Conservation (phyloP, 2,797 vertebrate genomes). For the Botia almorhae region DNA sequence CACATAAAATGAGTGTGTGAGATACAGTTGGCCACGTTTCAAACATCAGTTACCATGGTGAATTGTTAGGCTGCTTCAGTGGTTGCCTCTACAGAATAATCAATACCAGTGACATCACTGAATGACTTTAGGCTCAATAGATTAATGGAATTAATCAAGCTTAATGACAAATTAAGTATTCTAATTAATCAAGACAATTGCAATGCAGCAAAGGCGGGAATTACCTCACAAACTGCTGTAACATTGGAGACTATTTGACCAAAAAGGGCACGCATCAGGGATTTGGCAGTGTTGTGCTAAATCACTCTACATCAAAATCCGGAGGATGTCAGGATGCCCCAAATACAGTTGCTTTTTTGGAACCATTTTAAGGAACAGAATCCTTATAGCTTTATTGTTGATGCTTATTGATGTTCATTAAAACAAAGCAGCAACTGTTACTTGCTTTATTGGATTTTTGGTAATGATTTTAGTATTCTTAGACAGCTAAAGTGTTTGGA, state of each 20-base stretch:
- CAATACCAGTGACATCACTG: conserved; percentile 68
- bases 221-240: conserved; percentile 45
- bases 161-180: conserved; percentile 82
- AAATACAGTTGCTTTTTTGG: conserved; percentile 9
- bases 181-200: conserved; percentile 77
- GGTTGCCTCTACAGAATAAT: conserved; percentile 60
- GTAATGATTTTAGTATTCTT: conserved; percentile 7
- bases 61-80: conserved; percentile 39
- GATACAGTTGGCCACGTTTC: conserved; percentile 34
- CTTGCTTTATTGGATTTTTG: not conserved
- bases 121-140: conserved; percentile 72
- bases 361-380: not conserved
- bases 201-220: conserved; percentile 59
- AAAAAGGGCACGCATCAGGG: conserved; percentile 37
- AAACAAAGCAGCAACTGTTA: conserved; percentile 15
- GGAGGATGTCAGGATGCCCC: not conserved
- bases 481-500: not conserved
- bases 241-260: conserved; percentile 47
- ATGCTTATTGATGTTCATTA: not conserved
- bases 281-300: conserved; percentile 15
- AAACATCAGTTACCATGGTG: conserved; percentile 68
- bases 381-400: not conserved
- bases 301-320: conserved; percentile 11
- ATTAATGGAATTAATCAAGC: conserved; percentile 79
- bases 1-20: not conserved